phyloP scores from a whole-genome alignment of 2,797 vertebrate species.

The Gambelia wislizenii region DNA sequence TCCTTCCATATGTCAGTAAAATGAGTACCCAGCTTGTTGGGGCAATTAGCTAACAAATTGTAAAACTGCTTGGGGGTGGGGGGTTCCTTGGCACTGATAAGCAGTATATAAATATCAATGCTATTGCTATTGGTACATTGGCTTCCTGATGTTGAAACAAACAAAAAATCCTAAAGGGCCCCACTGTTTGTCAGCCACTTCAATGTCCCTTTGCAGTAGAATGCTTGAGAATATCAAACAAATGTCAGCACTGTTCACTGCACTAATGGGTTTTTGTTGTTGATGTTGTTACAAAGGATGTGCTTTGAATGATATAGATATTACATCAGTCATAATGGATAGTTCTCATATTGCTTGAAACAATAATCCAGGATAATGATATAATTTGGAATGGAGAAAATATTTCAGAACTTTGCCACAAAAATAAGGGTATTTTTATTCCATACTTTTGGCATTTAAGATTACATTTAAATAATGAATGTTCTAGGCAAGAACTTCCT shows the following conservation, averaged over 20 bases:
- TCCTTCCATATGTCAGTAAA: too few species aligned
- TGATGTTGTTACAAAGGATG: constrained; percentile 4
- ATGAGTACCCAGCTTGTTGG: too few species aligned
- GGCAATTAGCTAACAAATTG: too few species aligned
- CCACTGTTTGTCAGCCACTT: constrained; percentile 23
- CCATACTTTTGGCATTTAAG: constrained; percentile 19
- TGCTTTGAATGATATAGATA: constrained; percentile 33
- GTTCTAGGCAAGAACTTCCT: not conserved
- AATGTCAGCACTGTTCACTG: not conserved
- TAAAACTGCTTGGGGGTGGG: too few species aligned
- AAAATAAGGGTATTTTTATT: not conserved
- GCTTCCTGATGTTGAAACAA: not conserved
- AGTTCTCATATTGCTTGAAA: not conserved
- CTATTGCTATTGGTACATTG: too few species aligned
- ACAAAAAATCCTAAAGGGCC: not conserved
- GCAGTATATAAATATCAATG: too few species aligned
- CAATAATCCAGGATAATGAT: not conserved
- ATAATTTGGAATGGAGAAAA: constrained; percentile 37
- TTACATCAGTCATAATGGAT: constrained; percentile 11
- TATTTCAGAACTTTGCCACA: not conserved
- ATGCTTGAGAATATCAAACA: constrained; percentile 45
- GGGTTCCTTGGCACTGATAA: too few species aligned
- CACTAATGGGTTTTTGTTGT: accelerated
- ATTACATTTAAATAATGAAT: constrained; percentile 38
- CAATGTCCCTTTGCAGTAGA: constrained; percentile 22